Percentiles rank a stretch among this genome's conserved stretches.
Evolutionary conservation across 1,140 invertebrate species (phyloP).

Genomic region (Heliconius congener): DNA sequence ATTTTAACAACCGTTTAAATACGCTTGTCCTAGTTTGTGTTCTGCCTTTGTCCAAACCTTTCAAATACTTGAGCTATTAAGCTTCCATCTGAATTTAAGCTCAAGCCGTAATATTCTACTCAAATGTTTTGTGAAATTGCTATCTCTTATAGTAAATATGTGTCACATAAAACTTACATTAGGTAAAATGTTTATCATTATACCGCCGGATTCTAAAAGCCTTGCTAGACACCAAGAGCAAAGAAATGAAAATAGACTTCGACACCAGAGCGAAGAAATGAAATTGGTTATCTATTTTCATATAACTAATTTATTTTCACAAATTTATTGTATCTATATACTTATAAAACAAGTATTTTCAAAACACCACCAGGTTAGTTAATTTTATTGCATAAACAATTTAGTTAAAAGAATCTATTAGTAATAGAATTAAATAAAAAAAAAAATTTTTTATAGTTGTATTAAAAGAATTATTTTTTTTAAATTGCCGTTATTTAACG

Average conservation of each 20-base stretch:
- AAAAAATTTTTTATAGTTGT: neutral
- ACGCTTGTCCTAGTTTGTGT: neutral
- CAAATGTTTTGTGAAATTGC: neutral
- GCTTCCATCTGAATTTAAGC: neutral
- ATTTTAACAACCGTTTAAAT: neutral
- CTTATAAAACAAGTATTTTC: no score
- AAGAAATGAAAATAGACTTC: no score
- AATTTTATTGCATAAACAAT: conserved; percentile 2
- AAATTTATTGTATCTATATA: no score
- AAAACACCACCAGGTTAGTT: no score
- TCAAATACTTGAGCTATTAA: conserved; percentile 12
- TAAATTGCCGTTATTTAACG: conserved; percentile 22
- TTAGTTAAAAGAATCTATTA: conserved; percentile 9
- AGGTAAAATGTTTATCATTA: neutral
- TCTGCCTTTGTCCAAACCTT: neutral
- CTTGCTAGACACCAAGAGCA: no score
- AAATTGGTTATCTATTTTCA: no score
- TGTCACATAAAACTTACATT: neutral
- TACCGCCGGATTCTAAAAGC: no score
- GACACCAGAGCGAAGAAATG: no score
- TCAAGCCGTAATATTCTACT: neutral
- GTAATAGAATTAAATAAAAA: neutral
- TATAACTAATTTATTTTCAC: no score
- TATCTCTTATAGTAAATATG: neutral
- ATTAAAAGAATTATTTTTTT: conserved; percentile 19